phyloP scores from a whole-genome alignment of 2,797 vertebrate species.

The Miichthys miiuy region DNA sequence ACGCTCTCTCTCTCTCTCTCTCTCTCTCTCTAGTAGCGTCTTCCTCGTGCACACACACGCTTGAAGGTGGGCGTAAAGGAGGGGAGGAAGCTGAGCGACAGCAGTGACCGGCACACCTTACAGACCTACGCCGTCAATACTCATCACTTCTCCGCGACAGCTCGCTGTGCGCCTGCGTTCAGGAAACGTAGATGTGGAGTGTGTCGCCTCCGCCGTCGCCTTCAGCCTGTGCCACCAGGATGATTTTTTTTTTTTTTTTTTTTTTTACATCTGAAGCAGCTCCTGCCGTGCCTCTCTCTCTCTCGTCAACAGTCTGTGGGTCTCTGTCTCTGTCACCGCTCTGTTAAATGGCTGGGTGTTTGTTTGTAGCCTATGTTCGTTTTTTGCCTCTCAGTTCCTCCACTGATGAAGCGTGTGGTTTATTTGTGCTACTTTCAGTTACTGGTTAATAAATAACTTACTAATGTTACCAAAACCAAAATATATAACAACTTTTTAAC shows the following conservation, averaged over 20 bases:
- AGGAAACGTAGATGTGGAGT: constrained; percentile 30
- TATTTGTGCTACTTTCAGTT: neutral
- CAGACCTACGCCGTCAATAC: constrained; percentile 23
- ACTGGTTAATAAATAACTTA: neutral
- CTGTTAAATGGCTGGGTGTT: neutral
- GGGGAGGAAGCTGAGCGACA: constrained; percentile 31
- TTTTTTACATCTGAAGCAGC: neutral
- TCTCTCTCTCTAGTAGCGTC: constrained; percentile 24
- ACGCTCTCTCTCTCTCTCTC: constrained; percentile 34
- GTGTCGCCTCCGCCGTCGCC: neutral
- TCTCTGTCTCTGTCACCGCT: no score
- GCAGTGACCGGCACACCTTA: constrained; percentile 66
- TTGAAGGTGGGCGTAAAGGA: neutral
- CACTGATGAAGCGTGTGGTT: no score
- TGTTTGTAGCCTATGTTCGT: neutral
- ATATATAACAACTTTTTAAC: neutral
- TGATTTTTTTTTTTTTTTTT: neutral
- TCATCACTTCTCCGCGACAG: constrained; percentile 34
- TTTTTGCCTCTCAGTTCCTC: neutral
- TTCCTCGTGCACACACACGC: constrained; percentile 12
- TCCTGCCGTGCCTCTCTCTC: neutral
- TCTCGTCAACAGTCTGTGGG: neutral
- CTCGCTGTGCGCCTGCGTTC: constrained; percentile 58
- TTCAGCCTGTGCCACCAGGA: neutral
- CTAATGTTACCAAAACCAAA: neutral